These are phyloP conservation scores for Stegodyphus dumicola DNA, from an alignment of 1,140 invertebrate genomes.

Conservation along the genomic window DNA sequence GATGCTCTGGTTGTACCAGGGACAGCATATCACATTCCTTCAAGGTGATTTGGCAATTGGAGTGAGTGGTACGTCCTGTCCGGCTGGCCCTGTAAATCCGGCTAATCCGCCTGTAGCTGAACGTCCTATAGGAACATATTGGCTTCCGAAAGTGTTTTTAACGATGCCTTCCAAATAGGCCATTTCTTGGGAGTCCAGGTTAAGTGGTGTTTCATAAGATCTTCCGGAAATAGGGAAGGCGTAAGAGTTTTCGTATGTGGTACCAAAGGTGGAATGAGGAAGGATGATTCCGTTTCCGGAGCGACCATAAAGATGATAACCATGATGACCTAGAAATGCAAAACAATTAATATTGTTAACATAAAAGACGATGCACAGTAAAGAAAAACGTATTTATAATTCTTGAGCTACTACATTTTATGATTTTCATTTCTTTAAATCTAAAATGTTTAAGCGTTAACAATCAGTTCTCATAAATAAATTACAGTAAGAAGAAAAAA, in stretches of 20 bases:
- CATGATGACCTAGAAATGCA: not conserved
- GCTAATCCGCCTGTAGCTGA: not conserved
- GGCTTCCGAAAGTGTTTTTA: constrained; percentile 31
- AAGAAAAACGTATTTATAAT: too few relatives aligned
- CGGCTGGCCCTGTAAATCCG: constrained; percentile 17
- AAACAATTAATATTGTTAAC: not conserved
- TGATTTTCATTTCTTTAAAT: too few relatives aligned
- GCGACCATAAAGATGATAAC: constrained; percentile 17
- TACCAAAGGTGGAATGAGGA: constrained; percentile 25
- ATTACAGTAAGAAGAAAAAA: too few relatives aligned
- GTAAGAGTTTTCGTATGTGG: constrained; percentile 18
- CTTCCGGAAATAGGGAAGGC: not conserved
- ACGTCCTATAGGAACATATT: constrained; percentile 22
- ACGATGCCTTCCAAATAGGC: constrained; percentile 41
- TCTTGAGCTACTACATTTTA: too few relatives aligned
- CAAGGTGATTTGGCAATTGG: constrained; percentile 48
- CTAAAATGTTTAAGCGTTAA: too few relatives aligned
- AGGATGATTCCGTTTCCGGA: constrained; percentile 46
- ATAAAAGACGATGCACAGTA: too few relatives aligned
- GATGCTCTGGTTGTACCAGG: constrained; percentile 16
- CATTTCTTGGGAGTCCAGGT: constrained; percentile 29
- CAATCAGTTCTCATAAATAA: too few relatives aligned
- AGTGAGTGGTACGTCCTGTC: not conserved
- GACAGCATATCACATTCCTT: constrained; percentile 26
- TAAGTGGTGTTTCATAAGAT: constrained; percentile 1